phyloP scores from a whole-genome alignment of 2,888 invertebrate genomes.

The Argynnis bischoffii region DNA sequence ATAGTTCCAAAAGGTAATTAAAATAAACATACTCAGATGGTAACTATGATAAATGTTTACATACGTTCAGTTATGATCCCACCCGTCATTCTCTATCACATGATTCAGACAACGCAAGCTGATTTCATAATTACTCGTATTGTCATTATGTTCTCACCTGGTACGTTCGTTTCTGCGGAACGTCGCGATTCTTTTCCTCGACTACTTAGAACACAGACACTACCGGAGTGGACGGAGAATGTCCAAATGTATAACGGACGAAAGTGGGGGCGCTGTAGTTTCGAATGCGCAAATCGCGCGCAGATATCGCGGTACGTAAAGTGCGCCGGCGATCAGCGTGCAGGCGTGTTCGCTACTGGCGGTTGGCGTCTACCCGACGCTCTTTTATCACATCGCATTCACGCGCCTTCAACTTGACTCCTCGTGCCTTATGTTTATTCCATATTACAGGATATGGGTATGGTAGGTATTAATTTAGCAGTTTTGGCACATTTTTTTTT shows the following conservation, averaged over 20 bases:
- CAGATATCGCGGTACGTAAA: conserved; percentile 40
- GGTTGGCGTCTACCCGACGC: conserved; percentile 65
- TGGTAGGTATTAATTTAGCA: conserved; percentile 16
- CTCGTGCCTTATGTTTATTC: conserved; percentile 39
- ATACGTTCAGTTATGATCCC: conserved; percentile 18
- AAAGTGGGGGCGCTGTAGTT: conserved; percentile 55
- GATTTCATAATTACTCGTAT: conserved; percentile 46
- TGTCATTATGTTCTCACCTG: conserved; percentile 59
- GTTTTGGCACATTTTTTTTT: conserved; percentile 13
- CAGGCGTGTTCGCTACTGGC: conserved; percentile 70
- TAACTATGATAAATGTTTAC: conserved; percentile 19
- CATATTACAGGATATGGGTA: conserved; percentile 27
- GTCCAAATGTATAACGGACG: conserved; percentile 47
- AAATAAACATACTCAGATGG: conserved; percentile 7
- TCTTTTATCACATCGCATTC: conserved; percentile 77
- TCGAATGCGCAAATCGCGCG: conserved; percentile 50
- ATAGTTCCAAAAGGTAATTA: neutral
- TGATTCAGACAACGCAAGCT: conserved; percentile 54
- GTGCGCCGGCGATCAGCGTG: conserved; percentile 63
- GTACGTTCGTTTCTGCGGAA: conserved; percentile 48
- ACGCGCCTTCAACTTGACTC: conserved; percentile 76
- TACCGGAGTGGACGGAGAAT: conserved; percentile 56
- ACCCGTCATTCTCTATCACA: conserved; percentile 54
- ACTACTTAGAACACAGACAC: conserved; percentile 70
- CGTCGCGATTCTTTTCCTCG: conserved; percentile 49